Base-by-base conservation (phyloP, 35 echinoderm and acorn worm genomes). In the Ophioderma brevispina region DNA sequence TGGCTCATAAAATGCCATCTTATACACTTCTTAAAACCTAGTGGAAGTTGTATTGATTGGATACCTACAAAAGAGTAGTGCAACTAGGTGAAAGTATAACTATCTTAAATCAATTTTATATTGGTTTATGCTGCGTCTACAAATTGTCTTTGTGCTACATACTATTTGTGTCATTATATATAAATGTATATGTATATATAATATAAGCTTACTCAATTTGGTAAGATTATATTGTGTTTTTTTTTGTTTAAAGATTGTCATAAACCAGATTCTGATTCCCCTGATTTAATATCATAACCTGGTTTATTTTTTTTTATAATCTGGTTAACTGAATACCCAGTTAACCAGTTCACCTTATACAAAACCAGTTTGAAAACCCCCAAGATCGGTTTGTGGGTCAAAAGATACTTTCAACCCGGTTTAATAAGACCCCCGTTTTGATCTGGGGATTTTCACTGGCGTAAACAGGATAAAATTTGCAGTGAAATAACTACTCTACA, bases 181-280 rank as follows among this genome's bases (percentile, higher is more conserved):
- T 70, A 70, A 70, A 70, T 70, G 59, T 70, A 70, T 70, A 70
- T 70, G n/a, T 70, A 70, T 70, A 70, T 46, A 70, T 18, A 70
- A 70, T 70, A 70, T 25, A 6, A 30, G 10, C 59, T 70, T 70
- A 70, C 59, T 70, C 59, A 13, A 70, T 25, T 70, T 30, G 4
- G 23, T 70, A 70, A 70, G 59, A 70, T 70, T 13, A 70, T 70
- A 70, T 70, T 25, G 23, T 70, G 15, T 30, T 70, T 70, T 6
- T 70, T 3, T 70, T 6, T 70, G 10, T 70, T 70, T 30, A 70
- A 70, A 70, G 59, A 70, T 70, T 70, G 23, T 25, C 28, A 70
- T 70, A 70, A 70, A 70, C 59, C 59, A 70, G 59, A 70, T 70
- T 70, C 23, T 46, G 41, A 46, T 25, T 70, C 59, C 28, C 59